phyloP scores from a whole-genome alignment of 2,113 vertebrate genomes.

The Pan troglodytes region NHGRI_mPanTro3-v2.1_pri NC_086015.1:12579501-12580000 shows the following conservation, averaged over 20 bases:
- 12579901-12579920: too few species aligned
- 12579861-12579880: neutral
- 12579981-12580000: neutral
- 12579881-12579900: neutral
- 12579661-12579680: neutral
- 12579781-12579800: neutral
- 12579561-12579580: neutral
- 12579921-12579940: neutral
- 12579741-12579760: neutral
- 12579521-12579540: neutral
- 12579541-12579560: too few species aligned
- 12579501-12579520: neutral
- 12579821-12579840: neutral
- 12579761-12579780: neutral
- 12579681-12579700: neutral
- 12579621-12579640: neutral
- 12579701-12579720: neutral
- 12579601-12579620: neutral
- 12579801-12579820: neutral
- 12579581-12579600: neutral
- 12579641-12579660: neutral
- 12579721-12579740: neutral
- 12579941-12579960: neutral
- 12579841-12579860: neutral
- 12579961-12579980: neutral